Evolutionary conservation across 2,888 invertebrate genomes (phyloP), one percentile per base, ranked within the genome.

Genomic region (Elegia similella): DNA sequence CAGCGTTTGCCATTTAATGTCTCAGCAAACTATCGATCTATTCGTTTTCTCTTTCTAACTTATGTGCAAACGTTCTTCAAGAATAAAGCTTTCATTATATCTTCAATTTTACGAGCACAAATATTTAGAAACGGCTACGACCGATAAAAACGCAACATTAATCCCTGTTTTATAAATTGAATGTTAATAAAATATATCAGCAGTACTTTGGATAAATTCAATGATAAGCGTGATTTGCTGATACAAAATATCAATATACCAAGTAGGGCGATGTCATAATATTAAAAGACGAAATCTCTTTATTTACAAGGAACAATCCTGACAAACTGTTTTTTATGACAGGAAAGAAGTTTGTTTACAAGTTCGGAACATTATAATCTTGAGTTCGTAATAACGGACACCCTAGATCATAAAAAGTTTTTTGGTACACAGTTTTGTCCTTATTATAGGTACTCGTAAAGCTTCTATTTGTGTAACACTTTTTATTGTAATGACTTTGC

Each of bases 1-100:
- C 91, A 89, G 87, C 81, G 75, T 79, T 86, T 86, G 82, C 85
- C 80, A 82, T 86, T 88, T 84, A 86, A 86, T 85, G 84, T 86
- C 85, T 88, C 82, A 81, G 82, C 80, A 86, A 88, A 86, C 80
- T 88, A 90, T 89, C 82, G 91, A 90, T 89, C 87, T 78, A 70
- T 84, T 77, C 76, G 82, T 79, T 80, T 82, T 90, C 91, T 88
- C 91, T 88, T 84, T 90, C 89, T 82, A 76, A 69, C 86, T 75
- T 75, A 80, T 74, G 82, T 82, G 78, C 75, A 76, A 80, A 80
- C 72, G 75, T 67, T 76, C 70, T 77, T 71, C 57, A 56, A 48
- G 55, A 23, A 42, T 15, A 67, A 60, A 38, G 12, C 58, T 62
- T 64, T 65, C 62, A 62, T 60, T 61, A 62, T 61, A 53, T 53